Conservation (phyloP, 2,113 vertebrate species). For the Dolichallabes microphthalmus region DNA sequence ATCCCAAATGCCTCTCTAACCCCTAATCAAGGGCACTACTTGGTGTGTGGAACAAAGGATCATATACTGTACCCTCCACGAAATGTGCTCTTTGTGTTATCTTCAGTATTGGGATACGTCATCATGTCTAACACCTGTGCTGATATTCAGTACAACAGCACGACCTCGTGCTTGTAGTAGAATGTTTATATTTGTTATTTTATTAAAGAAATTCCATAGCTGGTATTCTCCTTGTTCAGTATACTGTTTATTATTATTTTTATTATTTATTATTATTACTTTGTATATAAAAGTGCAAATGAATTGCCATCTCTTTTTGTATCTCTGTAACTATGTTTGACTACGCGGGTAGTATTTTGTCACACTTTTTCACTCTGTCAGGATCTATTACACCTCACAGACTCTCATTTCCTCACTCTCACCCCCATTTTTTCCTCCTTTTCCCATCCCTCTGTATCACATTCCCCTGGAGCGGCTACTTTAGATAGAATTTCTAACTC, state of each 20-base stretch:
- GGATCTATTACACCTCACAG: not conserved
- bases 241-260: not conserved
- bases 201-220: not conserved
- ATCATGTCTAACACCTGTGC: too few species aligned
- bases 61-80: too few species aligned
- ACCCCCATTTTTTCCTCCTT: not conserved
- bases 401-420: not conserved
- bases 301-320: not conserved
- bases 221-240: not conserved
- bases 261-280: not conserved
- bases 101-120: too few species aligned
- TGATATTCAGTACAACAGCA: too few species aligned
- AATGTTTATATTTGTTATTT: not conserved
- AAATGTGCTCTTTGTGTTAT: too few species aligned
- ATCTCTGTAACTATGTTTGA: not conserved
- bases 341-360: not conserved
- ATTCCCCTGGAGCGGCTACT: slow-evolving; percentile 15
- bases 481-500: slow-evolving; percentile 26
- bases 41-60: too few species aligned
- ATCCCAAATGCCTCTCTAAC: too few species aligned
- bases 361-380: slow-evolving; percentile 20
- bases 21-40: too few species aligned
- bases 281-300: not conserved
- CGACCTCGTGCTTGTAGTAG: too few species aligned
- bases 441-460: slow-evolving; percentile 20